These are phyloP conservation scores for Sturnira hondurensis DNA, from an alignment of 2,113 vertebrate genomes.

Conservation along the genomic window DNA sequence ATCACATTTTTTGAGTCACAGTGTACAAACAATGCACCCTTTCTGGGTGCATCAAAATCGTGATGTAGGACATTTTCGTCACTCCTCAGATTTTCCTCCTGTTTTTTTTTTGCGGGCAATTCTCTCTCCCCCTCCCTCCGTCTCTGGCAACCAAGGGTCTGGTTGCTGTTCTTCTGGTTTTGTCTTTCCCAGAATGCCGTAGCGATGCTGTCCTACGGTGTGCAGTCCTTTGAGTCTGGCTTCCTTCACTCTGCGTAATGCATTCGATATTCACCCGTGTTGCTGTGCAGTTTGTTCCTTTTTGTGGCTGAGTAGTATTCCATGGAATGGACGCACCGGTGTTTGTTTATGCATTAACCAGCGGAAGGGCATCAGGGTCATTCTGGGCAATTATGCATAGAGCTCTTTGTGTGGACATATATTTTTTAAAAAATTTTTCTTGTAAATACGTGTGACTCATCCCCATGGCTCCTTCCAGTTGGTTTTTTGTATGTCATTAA, in stretches of 20 bases:
- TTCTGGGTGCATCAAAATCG: neutral
- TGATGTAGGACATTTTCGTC: neutral
- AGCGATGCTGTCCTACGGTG: neutral
- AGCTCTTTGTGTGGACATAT: neutral
- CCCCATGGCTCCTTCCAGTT: neutral
- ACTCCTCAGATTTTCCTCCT: no score
- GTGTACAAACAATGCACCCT: neutral
- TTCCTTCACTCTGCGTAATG: neutral
- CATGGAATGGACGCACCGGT: neutral
- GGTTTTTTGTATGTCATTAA: neutral
- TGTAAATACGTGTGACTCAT: neutral
- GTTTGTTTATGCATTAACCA: neutral
- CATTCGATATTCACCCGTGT: neutral
- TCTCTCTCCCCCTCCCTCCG: neutral
- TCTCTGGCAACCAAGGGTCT: neutral
- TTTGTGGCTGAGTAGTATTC: neutral
- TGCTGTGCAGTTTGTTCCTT: neutral
- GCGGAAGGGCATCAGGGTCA: neutral
- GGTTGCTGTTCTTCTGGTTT: neutral
- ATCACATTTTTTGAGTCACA: neutral
- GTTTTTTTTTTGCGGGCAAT: neutral
- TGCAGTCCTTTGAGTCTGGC: neutral
- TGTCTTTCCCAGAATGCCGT: neutral
- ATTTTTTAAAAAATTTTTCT: no score
- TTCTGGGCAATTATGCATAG: neutral